Base-by-base conservation (phyloP, 2,888 invertebrate genomes). In the Eumerus sabulonum region DNA sequence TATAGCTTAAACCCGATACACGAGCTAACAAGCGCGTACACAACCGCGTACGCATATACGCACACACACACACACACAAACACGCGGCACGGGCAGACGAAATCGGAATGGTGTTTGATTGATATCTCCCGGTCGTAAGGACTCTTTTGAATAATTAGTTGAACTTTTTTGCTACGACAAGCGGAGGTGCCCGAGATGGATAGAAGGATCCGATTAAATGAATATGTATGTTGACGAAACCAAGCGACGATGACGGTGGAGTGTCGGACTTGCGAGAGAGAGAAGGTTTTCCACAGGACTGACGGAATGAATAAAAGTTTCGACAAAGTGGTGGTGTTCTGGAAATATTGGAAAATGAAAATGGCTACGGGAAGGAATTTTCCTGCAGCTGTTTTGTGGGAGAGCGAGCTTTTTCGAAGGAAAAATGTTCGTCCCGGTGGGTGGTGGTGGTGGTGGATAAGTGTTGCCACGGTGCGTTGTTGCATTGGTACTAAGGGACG, bases 271-370 rank as follows among this genome's bases (percentile, higher is more conserved):
- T 74, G 74, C 79, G 74, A 74, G 73, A 70, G 79, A 74, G 60
- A 64, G 68, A 73, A 73, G 79, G 74, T 74, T 79, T 79, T 79
- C 79, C 79, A 74, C 68, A 79, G 70, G 70, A 79, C 79, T 79
- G 68, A 79, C 64, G 40, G 17, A 56, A 53, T 3, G 16, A 45
- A 48, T 48, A 74, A 79, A 74, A 64, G 64, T 35, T 45, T 9
- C 64, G 19, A 40, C 40, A 36, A 63, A 12, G 51, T 40, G 40
- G 48, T 60, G 38, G 48, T 73, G 56, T 70, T 64, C 74, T 79
- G 79, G 79, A 79, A 27, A 79, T 60, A 9, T 19, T 51, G 73
- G 74, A 64, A 79, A 79, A 64, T 36, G 54, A 73, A 74, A 60
- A 79, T 79, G 74, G 74, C 79, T 59, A 64, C 73, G 35, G 53